Percentiles rank a stretch among this genome's conserved stretches.
phyloP scores from a whole-genome alignment of 2,888 invertebrate genomes.

The Pollenia amentaria region DNA sequence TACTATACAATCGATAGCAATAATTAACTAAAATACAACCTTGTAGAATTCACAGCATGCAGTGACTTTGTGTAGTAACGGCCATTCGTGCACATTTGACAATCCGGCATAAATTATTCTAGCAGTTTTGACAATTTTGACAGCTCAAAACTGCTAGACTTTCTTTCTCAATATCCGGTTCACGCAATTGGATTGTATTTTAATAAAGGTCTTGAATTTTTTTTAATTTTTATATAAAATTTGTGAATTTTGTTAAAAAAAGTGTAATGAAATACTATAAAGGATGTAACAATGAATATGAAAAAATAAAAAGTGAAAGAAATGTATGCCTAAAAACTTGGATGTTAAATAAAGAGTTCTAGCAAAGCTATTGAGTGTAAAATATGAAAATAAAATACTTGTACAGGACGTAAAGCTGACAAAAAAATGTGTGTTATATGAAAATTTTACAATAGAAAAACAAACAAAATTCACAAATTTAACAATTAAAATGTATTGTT shows the following conservation, averaged over 20 bases:
- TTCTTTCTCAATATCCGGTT: slow-evolving; percentile 83
- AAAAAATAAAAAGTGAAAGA: neutral
- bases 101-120: slow-evolving; percentile 45
- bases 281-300: slow-evolving; percentile 34
- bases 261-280: slow-evolving; percentile 72
- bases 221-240: slow-evolving; percentile 71
- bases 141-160: slow-evolving; percentile 76
- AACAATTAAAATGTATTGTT: neutral
- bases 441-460: neutral
- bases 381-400: neutral
- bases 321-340: neutral
- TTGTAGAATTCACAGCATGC: neutral
- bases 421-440: neutral
- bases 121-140: slow-evolving; percentile 75
- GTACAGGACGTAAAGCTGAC: slow-evolving; percentile 35
- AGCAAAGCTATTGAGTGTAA: neutral
- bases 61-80: slow-evolving; percentile 44
- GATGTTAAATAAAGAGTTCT: slow-evolving; percentile 59
- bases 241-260: slow-evolving; percentile 72
- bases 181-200: slow-evolving; percentile 81
- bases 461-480: slow-evolving; percentile 67
- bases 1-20: neutral
- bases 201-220: slow-evolving; percentile 77
- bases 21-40: neutral
- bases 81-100: slow-evolving; percentile 53